Conservation (phyloP, 2,797 vertebrate species). For the Nothura maculosa region DNA sequence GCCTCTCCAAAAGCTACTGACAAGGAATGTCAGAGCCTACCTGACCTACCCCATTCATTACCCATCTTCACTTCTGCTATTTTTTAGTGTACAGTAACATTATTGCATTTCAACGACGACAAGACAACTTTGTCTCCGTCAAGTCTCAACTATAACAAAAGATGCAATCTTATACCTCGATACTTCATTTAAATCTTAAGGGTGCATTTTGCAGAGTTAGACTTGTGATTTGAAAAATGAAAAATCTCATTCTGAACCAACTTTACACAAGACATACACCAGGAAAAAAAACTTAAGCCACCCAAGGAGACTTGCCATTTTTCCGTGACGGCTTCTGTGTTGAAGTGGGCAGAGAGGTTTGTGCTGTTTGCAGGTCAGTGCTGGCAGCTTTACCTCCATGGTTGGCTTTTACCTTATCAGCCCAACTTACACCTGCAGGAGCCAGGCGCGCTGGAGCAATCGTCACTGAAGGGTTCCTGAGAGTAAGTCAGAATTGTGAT, state of each 20-base stretch:
- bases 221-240: background rate
- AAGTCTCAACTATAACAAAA: background rate
- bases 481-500: background rate
- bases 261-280: background rate
- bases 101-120: background rate
- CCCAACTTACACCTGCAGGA: constrained; percentile 94
- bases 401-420: constrained; percentile 94
- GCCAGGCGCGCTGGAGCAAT: constrained; percentile 87
- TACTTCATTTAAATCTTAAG: background rate
- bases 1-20: background rate
- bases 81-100: background rate
- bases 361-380: constrained; percentile 60
- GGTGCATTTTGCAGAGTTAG: background rate
- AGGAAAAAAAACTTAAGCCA: background rate
- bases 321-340: constrained; percentile 81
- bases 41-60: background rate
- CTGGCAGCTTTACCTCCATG: constrained; percentile 79
- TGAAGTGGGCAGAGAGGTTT: constrained; percentile 56
- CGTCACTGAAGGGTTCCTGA: constrained; percentile 88
- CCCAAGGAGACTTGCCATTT: constrained; percentile 77
- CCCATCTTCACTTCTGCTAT: background rate
- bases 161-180: background rate
- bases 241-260: background rate
- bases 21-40: background rate
- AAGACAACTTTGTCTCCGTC: background rate